phyloP scores from a whole-genome alignment of 2,888 invertebrate genomes.

The Euspilapteryx auroguttella region DNA sequence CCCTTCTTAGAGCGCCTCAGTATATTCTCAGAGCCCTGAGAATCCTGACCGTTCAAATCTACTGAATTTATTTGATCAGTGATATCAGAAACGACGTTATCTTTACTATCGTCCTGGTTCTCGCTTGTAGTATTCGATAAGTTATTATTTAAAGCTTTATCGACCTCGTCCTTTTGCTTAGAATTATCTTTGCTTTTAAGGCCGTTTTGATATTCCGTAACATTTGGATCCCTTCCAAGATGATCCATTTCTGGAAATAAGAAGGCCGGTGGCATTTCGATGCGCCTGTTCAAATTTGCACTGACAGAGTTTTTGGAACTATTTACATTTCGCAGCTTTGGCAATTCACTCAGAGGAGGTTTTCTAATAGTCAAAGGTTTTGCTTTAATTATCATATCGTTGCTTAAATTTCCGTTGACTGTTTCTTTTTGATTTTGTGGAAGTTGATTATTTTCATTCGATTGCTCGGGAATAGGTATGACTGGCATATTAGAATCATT shows the following conservation, averaged over 20 bases:
- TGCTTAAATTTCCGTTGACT: slow-evolving; percentile 29
- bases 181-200: slow-evolving; percentile 26
- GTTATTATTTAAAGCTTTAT: slow-evolving; percentile 32
- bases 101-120: slow-evolving; percentile 40
- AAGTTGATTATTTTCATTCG: slow-evolving; percentile 25
- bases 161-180: slow-evolving; percentile 43
- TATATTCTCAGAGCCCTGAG: slow-evolving; percentile 58
- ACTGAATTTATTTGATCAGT: slow-evolving; percentile 53
- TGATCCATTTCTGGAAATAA: slow-evolving; percentile 77
- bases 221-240: slow-evolving; percentile 51
- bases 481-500: slow-evolving; percentile 21
- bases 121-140: slow-evolving; percentile 33
- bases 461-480: slow-evolving; percentile 31
- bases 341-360: slow-evolving; percentile 79
- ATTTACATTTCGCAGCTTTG: slow-evolving; percentile 68
- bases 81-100: slow-evolving; percentile 40
- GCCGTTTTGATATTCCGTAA: slow-evolving; percentile 28
- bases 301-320: slow-evolving; percentile 62
- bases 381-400: slow-evolving; percentile 69
- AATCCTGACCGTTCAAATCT: slow-evolving; percentile 53
- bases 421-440: slow-evolving; percentile 42
- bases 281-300: slow-evolving; percentile 70
- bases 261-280: slow-evolving; percentile 83
- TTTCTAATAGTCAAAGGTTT: slow-evolving; percentile 83
- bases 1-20: slow-evolving; percentile 75